phyloP scores from a whole-genome alignment of 1,140 invertebrate genomes.

The Drosophila sturtevanti region DNA sequence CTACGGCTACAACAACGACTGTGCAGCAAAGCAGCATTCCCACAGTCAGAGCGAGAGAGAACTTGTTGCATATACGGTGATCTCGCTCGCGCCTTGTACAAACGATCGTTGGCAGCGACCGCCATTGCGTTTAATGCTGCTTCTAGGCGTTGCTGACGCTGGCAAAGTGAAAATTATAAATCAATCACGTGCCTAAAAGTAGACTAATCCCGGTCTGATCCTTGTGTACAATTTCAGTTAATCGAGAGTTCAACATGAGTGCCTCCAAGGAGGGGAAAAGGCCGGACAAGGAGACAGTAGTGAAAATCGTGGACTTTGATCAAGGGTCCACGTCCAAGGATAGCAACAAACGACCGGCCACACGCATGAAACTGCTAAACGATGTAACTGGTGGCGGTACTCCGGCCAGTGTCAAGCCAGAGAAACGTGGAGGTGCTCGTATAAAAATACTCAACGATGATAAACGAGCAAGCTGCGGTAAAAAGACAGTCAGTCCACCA shows the following conservation, averaged over 20 bases:
- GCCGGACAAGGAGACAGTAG: constrained; percentile 23
- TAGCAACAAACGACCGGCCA: constrained; percentile 37
- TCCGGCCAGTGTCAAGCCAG: constrained; percentile 30
- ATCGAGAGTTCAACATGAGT: constrained; percentile 39
- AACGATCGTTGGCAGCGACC: constrained; percentile 37
- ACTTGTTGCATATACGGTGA: constrained; percentile 60
- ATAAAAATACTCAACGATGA: constrained; percentile 75
- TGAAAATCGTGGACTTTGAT: constrained; percentile 60
- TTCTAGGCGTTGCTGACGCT: constrained; percentile 82
- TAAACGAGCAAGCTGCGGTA: constrained; percentile 19
- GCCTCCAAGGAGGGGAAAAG: constrained; percentile 41
- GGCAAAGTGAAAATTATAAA: constrained; percentile 54
- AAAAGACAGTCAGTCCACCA: constrained; percentile 17
- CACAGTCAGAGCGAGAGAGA: constrained; percentile 37
- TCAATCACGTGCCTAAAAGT: constrained; percentile 73
- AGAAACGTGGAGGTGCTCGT: constrained; percentile 37
- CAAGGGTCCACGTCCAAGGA: constrained; percentile 39
- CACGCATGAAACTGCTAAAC: constrained; percentile 61
- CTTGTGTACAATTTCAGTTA: constrained; percentile 27
- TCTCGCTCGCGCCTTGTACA: constrained; percentile 46
- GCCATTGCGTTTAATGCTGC: constrained; percentile 68
- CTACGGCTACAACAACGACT: constrained; percentile 5
- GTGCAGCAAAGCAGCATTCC: not conserved
- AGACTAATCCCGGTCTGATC: constrained; percentile 50
- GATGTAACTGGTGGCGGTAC: constrained; percentile 28